Base-by-base conservation (phyloP, 2,797 vertebrate species). In the Muscicapa comitata region DNA sequence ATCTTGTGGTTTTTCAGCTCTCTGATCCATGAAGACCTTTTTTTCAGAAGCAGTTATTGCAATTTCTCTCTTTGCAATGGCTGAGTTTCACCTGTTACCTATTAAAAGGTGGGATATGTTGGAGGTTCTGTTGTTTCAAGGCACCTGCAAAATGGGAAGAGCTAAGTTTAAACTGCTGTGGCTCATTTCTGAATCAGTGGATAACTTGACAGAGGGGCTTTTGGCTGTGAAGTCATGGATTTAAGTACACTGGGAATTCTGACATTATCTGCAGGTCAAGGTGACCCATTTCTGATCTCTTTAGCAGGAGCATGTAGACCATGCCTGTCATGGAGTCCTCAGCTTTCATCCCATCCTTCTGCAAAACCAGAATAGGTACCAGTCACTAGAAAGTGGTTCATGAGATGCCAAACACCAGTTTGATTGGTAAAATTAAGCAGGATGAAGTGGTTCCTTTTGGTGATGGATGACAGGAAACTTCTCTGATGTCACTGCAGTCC, bases 401-500 rank as follows among this genome's bases (percentile, higher is more conserved):
- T 31, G 23, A 55, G 31, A 9, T 42, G 33, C 45, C 50, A 68
- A 31, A 15, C 25, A 21, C 40, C 72, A 24, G n/a, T 42, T 29
- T 47, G 19, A 13, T 5, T 9, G 16, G 23, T 59, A 45, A 85
- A 68, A 92, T 53, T 12, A 50, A 63, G 47, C 42, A n/a, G 18
- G 45, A 12, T 31, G 10, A 43, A 50, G 33, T 43, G 13, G 17
- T 72, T 74, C 13, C n/a, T 58, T 1, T 20, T 67, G 38, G 38
- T 68, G 38, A 12, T n/a, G 21, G 67, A 42, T 24, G 14, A 8
- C 5, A 17, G 54, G 54, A 45, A 61, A 7, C 42, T 20, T 55
- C 24, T 7, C 4, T 48, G 0, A 2, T 48, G 31, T 17, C 28
- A 5, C 0, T 38, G 17, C 66, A 48, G 8, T 43, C 33, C 1